Evolutionary conservation across 2,888 invertebrate genomes (phyloP).

Genomic region (Cheilosia vulpina): DNA sequence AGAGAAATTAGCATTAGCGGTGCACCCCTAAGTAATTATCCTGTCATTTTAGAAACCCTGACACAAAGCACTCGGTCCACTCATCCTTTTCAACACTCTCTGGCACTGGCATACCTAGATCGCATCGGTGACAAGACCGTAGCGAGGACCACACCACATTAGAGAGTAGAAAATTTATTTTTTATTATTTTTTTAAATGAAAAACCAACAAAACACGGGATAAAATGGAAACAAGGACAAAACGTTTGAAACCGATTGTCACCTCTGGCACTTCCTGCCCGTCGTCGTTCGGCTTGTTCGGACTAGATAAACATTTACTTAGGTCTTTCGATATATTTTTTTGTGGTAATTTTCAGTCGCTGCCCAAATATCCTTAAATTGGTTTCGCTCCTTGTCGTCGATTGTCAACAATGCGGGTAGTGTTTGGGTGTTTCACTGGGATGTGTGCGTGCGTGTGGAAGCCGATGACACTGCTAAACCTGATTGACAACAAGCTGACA

Average conservation of each 20-base stretch:
- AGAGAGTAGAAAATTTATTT: conserved; percentile 35
- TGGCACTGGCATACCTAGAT: not conserved
- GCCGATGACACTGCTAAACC: conserved; percentile 59
- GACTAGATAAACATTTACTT: conserved; percentile 62
- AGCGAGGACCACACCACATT: conserved; percentile 25
- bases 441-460: not conserved
- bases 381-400: conserved; percentile 61
- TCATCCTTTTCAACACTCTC: conserved; percentile 51
- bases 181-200: conserved; percentile 62
- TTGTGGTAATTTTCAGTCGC: not conserved
- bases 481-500: conserved; percentile 73
- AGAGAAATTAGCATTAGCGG: conserved; percentile 72
- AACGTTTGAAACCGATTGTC: conserved; percentile 56
- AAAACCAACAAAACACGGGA: conserved; percentile 66
- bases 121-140: not conserved
- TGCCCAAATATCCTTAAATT: conserved; percentile 66
- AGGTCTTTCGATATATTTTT: conserved; percentile 41
- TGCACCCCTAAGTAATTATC: conserved; percentile 73
- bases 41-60: conserved; percentile 65
- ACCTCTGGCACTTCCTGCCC: conserved; percentile 74
- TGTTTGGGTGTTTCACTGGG: conserved; percentile 37
- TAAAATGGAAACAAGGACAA: conserved; percentile 49
- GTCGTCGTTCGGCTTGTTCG: conserved; percentile 7
- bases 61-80: conserved; percentile 33
- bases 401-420: conserved; percentile 54